Conservation (phyloP, 2,113 vertebrate genomes). For the Holacanthus passer region DNA sequence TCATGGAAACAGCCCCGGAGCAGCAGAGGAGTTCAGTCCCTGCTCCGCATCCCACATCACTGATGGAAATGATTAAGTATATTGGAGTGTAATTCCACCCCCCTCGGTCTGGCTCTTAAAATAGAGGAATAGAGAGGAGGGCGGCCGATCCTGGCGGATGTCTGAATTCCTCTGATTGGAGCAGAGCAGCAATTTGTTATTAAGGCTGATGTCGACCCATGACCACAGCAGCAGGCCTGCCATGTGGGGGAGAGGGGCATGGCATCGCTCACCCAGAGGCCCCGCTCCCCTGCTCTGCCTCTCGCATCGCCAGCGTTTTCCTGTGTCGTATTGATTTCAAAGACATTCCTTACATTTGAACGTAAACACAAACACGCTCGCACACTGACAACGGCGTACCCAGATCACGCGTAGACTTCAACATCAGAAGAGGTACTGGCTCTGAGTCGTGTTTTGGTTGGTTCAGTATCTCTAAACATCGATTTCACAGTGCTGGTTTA, state of each 20-base stretch:
- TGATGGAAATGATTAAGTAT: slow-evolving; percentile 85
- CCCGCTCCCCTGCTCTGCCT: slow-evolving; percentile 15
- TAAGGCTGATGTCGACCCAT: slow-evolving; percentile 70
- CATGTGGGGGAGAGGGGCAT: slow-evolving; percentile 49
- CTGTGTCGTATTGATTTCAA: slow-evolving; percentile 41
- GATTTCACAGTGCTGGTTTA: slow-evolving; percentile 28
- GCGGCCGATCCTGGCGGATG: slow-evolving; percentile 62
- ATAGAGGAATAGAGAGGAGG: slow-evolving; percentile 73
- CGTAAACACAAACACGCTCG: slow-evolving; percentile 44
- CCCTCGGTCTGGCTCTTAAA: slow-evolving; percentile 73
- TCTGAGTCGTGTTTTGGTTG: slow-evolving; percentile 13
- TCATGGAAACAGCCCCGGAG: slow-evolving; percentile 68
- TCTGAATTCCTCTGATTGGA: slow-evolving; percentile 79
- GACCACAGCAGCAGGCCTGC: slow-evolving; percentile 70
- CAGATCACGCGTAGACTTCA: neutral
- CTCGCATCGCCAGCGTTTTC: neutral
- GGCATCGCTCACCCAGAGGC: slow-evolving; percentile 46
- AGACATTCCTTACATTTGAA: slow-evolving; percentile 42
- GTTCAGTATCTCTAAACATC: slow-evolving; percentile 20
- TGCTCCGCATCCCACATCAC: slow-evolving; percentile 65
- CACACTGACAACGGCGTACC: neutral
- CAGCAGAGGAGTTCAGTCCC: slow-evolving; percentile 42
- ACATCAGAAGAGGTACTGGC: slow-evolving; percentile 2
- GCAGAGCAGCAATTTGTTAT: slow-evolving; percentile 75
- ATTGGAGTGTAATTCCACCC: slow-evolving; percentile 82